phyloP scores from a whole-genome alignment of 1,140 invertebrate genomes.

The Euura saliciscinereae region DNA sequence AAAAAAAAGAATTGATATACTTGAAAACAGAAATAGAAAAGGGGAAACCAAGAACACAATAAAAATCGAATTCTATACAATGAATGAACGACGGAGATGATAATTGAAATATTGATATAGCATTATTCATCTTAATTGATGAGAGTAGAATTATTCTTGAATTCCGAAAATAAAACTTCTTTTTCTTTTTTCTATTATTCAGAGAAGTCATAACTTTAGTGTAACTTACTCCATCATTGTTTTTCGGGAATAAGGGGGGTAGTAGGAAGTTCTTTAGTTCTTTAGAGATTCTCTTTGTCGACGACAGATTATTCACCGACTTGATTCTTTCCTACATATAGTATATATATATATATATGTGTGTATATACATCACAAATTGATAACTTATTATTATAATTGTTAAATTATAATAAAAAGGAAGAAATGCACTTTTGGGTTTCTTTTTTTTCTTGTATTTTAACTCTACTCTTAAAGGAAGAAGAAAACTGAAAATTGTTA shows the following conservation, averaged over 20 bases:
- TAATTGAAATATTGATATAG: no score
- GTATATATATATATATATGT: background rate
- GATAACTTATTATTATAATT: conserved; percentile 14
- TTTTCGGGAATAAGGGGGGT: background rate
- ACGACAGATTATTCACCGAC: background rate
- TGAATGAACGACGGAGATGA: no score
- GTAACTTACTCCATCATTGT: background rate
- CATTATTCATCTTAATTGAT: no score
- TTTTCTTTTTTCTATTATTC: no score
- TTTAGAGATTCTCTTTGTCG: background rate
- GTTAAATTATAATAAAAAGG: background rate
- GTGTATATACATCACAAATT: background rate
- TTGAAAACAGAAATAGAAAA: no score
- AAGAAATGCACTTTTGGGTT: conserved; percentile 7
- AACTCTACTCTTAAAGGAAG: no score
- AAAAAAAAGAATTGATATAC: no score
- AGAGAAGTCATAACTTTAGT: no score
- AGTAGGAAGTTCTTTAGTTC: background rate
- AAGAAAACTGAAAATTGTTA: background rate
- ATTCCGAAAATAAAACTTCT: no score
- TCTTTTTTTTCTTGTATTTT: background rate
- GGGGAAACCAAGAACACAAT: no score
- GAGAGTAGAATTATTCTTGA: no score
- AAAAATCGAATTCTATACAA: no score
- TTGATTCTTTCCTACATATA: background rate